A percentile compares a stretch with the other conserved stretches of the same genome.
Evolutionary conservation across 2,113 vertebrate species (phyloP).

Genomic region (Gymnobelideus leadbeateri): DNA sequence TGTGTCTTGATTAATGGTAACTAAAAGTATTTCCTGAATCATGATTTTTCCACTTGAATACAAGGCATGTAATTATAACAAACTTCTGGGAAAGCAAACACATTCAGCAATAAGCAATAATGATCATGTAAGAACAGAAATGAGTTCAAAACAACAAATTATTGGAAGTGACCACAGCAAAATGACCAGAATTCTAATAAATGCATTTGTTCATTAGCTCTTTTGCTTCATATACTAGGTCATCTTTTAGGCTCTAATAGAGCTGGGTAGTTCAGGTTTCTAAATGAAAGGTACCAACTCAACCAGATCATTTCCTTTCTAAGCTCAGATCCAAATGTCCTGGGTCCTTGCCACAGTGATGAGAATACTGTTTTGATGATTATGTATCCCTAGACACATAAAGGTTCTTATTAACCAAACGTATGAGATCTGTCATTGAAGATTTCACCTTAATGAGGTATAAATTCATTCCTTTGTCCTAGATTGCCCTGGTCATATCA

Average conservation of each 20-base stretch:
- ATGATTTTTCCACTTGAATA: slow-evolving; percentile 25
- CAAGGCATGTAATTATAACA: slow-evolving; percentile 53
- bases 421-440: not conserved
- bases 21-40: not conserved
- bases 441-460: not conserved
- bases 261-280: slow-evolving; percentile 2
- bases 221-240: slow-evolving; percentile 35
- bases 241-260: slow-evolving; percentile 41
- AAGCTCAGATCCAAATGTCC: slow-evolving; percentile 38
- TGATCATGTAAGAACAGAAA: slow-evolving; percentile 35
- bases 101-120: slow-evolving; percentile 44
- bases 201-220: slow-evolving; percentile 48
- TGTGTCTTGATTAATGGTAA: not conserved
- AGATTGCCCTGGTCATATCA: not conserved
- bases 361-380: not conserved
- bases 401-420: not conserved
- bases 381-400: not conserved
- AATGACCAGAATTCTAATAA: slow-evolving; percentile 43
- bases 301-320: slow-evolving; percentile 21
- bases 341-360: not conserved
- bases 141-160: slow-evolving; percentile 57
- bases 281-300: slow-evolving; percentile 19
- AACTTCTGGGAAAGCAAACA: slow-evolving; percentile 42
- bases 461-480: not conserved
- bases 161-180: slow-evolving; percentile 34